Conservation (phyloP, 1,140 invertebrate genomes). For the Oncopodura yosiiana region DNA sequence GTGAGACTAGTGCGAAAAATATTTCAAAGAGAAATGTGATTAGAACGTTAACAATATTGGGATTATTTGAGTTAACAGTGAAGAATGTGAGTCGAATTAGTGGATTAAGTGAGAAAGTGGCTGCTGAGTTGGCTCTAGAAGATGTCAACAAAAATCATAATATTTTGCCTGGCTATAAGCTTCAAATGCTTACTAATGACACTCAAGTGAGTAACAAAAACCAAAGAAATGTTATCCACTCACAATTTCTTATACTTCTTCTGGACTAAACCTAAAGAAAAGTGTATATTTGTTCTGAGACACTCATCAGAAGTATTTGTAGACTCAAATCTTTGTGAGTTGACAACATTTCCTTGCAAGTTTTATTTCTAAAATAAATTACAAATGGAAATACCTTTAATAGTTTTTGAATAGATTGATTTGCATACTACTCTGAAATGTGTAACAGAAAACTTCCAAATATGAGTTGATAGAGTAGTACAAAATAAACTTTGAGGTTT, state of each 20-base stretch:
- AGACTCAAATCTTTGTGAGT: too few relatives aligned
- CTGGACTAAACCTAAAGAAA: conserved; percentile 1
- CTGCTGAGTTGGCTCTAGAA: conserved; percentile 27
- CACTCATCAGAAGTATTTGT: too few relatives aligned
- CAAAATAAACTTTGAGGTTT: too few relatives aligned
- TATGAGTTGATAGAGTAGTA: too few relatives aligned
- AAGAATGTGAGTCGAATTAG: conserved; percentile 3
- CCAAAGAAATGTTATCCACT: not conserved
- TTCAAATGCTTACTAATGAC: conserved; percentile 65
- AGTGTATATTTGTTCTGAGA: too few relatives aligned
- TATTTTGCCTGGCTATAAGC: conserved; percentile 56
- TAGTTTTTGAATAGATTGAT: too few relatives aligned
- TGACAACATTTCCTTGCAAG: too few relatives aligned
- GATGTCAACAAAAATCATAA: conserved; percentile 27
- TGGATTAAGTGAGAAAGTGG: conserved; percentile 28
- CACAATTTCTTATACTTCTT: conserved; percentile 10
- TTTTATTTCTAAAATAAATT: too few relatives aligned
- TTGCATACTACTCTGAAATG: too few relatives aligned
- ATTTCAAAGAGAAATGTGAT: conserved; percentile 1
- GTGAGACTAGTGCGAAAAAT: not conserved
- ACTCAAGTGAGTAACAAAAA: conserved; percentile 54
- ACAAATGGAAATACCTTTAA: too few relatives aligned
- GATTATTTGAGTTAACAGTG: conserved; percentile 29
- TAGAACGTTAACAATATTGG: conserved; percentile 22
- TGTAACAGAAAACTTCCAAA: too few relatives aligned